Evolutionary conservation across 1,140 invertebrate genomes (phyloP), one percentile per base, ranked within the genome.

Genomic region (Trichonephila inaurata): DNA sequence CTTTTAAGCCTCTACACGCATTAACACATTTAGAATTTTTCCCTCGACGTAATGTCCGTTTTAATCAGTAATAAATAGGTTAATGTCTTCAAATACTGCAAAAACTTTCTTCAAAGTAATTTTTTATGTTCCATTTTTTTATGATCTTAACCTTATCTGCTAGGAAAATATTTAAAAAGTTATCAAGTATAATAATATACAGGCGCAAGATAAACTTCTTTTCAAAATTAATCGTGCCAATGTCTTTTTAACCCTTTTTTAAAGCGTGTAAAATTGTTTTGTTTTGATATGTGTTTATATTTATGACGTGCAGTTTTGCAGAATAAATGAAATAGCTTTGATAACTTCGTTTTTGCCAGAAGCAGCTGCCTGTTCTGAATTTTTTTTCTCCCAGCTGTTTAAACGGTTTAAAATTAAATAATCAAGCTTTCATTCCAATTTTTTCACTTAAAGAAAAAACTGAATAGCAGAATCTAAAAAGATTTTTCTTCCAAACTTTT

Each of bases 341-440:
- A 64, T 19, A 87, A 18, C 8, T 33, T 21, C 16, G n/a, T 87
- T 64, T 87, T 33, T 87, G 14, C 19, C 12, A 64, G 24, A n/a
- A 3, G 21, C 82, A 64, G 85, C 24, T 87, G 85, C 10, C 60
- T 64, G 33, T 64, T 87, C 33, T 28, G 60, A 10, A 60, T 64
- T 3, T 60, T 61, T 58, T 86, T 61, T 28, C 28, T 2, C 7
- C 60, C 24, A 16, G 44, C 58, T 40, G 21, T 81, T 60, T 60
- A 90, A 81, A 81, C 51, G 44, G 51, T 40, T 90, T 90, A 61
- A 19, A 61, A 89, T 44, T 72, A 81, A 90, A 81, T 90, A 90
- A 90, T 90, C 89, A 81, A 61, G 81, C 69, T 72, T 72, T 40
- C 51, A 81, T 89, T 89, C 33, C 64, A 89, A n/a, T 89, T 64